Evolutionary conservation across 2,113 vertebrate species (phyloP).

Genomic region (Silurus asotus): DNA sequence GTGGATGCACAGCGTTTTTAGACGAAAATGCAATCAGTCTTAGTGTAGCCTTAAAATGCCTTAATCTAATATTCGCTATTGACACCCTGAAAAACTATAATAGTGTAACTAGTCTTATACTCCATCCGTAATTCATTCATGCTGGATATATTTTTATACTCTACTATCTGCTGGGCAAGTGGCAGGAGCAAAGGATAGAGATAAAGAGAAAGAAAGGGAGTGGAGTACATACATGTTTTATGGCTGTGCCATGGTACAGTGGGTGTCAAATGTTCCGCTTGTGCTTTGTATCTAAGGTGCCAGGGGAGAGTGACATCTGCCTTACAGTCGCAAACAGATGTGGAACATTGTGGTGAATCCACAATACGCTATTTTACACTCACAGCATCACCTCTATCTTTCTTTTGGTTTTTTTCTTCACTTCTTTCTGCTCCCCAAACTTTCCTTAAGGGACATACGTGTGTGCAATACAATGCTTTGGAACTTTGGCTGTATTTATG

Average conservation of each 20-base stretch:
- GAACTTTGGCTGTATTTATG: slow-evolving; percentile 47
- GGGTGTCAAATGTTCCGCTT: slow-evolving; percentile 28
- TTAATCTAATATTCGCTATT: too few species aligned
- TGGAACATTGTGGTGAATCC: slow-evolving; percentile 25
- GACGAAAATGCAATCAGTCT: too few species aligned
- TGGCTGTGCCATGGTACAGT: slow-evolving; percentile 24
- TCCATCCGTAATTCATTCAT: slow-evolving; percentile 57
- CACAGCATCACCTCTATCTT: neutral
- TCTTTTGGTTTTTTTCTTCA: neutral
- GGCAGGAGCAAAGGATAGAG: slow-evolving; percentile 48
- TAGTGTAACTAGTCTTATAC: neutral
- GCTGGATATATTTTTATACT: slow-evolving; percentile 24
- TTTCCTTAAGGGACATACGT: slow-evolving; percentile 34
- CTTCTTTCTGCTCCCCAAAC: neutral
- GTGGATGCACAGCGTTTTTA: too few species aligned
- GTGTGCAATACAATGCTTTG: slow-evolving; percentile 59
- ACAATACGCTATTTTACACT: neutral
- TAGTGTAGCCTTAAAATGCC: too few species aligned
- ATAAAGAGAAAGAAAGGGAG: slow-evolving; percentile 53
- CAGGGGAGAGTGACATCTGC: slow-evolving; percentile 10
- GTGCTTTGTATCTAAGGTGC: slow-evolving; percentile 9
- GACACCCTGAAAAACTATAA: neutral
- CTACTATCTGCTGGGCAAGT: slow-evolving; percentile 33
- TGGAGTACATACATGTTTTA: slow-evolving; percentile 47
- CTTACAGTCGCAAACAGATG: slow-evolving; percentile 33